Evolutionary conservation across 2,797 vertebrate species (phyloP), one percentile per base, ranked within the genome.

Genomic region (Urophycis tenuis): DNA sequence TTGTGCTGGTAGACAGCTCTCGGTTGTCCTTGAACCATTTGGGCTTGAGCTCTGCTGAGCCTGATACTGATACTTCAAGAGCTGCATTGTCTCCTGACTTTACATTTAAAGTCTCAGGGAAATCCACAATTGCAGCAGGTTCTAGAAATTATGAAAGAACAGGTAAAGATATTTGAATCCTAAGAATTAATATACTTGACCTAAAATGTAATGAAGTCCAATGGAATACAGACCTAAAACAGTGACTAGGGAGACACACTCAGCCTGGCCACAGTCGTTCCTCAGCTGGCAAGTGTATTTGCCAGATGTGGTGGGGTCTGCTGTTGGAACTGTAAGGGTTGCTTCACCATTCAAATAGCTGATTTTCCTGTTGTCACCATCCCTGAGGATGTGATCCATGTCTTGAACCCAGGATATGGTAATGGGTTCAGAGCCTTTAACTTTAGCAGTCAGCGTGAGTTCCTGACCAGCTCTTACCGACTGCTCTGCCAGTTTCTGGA

Each of bases 21-120:
- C 93, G 92, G 84, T 94, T 93, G 69, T 93, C 92, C 91, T 94
- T 96, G 85, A 95, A 95, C 96, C 96, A 98, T 76, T 94, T 95
- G 19, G 87, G 91, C 89, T 95, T 96, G 75, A 98, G 90, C 67
- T 96, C 95, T 85, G 95, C 93, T 76, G 95, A 95, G 81, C 96
- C 96, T 77, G 92, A 87, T 9, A 98, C 94, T 32, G 90, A 93
- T 35, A 95, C 95, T 79, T 97, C 95, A 84, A 98, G 90, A 33
- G 94, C 88, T 73, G 92, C 90, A 64, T 93, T 93, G 60, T 96
- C 96, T 71, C 95, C 96, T 75, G 95, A 92, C 39, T 94, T 95
- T 84, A 96, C 93, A 25, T 94, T 94, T 89, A 96, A 90, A 72
- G 94, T 91, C 79, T 95, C 94, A 0, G 94, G 93, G 85, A 94